Evolutionary conservation across 2,113 vertebrate genomes (phyloP).

Genomic region (Oncorhynchus keta): DNA sequence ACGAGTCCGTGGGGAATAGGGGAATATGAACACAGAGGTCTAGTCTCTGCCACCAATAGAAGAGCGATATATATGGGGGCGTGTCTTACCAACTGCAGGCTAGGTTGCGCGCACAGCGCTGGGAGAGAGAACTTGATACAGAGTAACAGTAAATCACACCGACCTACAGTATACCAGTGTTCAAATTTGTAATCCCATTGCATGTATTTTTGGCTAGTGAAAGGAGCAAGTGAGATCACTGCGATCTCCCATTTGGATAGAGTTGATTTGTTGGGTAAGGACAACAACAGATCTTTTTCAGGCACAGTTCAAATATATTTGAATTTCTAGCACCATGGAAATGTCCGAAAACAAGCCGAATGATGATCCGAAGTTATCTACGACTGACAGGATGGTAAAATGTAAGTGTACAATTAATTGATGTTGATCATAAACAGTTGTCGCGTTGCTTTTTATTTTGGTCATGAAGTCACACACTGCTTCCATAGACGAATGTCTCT

Average conservation of each 20-base stretch:
- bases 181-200: slow-evolving; percentile 73
- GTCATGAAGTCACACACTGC: background rate
- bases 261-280: slow-evolving; percentile 66
- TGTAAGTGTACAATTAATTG: slow-evolving; percentile 76
- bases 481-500: background rate
- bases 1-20: slow-evolving; percentile 37
- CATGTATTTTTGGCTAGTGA: slow-evolving; percentile 78
- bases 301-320: slow-evolving; percentile 60
- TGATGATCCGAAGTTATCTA: slow-evolving; percentile 96
- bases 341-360: slow-evolving; percentile 96
- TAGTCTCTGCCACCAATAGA: slow-evolving; percentile 55
- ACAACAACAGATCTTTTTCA: slow-evolving; percentile 66
- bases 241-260: slow-evolving; percentile 66
- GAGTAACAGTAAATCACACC: slow-evolving; percentile 76
- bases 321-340: slow-evolving; percentile 77
- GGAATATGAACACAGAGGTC: slow-evolving; percentile 3
- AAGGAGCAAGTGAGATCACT: slow-evolving; percentile 69
- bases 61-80: slow-evolving; percentile 28
- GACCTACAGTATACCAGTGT: slow-evolving; percentile 65
- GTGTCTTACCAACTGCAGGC: slow-evolving; percentile 43
- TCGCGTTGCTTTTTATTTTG: background rate
- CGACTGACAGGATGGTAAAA: slow-evolving; percentile 95
- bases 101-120: slow-evolving; percentile 59
- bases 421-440: background rate
- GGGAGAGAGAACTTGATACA: slow-evolving; percentile 61